Evolutionary conservation across 2,888 invertebrate species (phyloP).

Genomic region (Eupithecia exiguata): DNA sequence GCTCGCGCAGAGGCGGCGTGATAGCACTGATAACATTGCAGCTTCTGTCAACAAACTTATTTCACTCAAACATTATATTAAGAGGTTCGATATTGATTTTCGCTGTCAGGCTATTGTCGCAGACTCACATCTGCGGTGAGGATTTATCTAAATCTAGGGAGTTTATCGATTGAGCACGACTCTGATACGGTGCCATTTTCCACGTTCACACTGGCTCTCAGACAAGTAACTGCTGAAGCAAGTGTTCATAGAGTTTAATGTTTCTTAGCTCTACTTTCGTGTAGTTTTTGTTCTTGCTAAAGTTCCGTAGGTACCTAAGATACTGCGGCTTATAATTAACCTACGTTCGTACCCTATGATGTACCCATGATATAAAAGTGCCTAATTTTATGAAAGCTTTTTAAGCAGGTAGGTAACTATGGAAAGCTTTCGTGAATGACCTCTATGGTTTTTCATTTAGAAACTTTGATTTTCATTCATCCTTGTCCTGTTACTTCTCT

Average conservation of each 20-base stretch:
- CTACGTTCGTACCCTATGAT: not conserved
- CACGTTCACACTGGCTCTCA: constrained; percentile 10
- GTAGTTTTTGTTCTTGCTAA: not conserved
- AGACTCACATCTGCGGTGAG: constrained; percentile 59
- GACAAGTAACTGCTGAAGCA: not conserved
- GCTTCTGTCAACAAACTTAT: constrained; percentile 79
- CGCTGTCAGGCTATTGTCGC: constrained; percentile 55
- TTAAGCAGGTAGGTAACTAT: not conserved
- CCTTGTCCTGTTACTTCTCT: not conserved
- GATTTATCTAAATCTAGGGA: constrained; percentile 34
- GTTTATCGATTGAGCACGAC: constrained; percentile 32
- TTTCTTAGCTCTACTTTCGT: not conserved
- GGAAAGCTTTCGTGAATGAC: not conserved
- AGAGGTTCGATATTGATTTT: constrained; percentile 13
- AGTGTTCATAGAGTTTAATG: constrained; percentile 7
- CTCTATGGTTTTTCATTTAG: not conserved
- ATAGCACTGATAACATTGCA: constrained; percentile 76
- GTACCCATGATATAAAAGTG: not conserved
- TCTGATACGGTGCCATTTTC: constrained; percentile 7
- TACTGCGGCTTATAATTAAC: not conserved
- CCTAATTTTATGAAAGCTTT: not conserved
- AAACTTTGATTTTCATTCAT: not conserved
- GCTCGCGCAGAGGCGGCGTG: constrained; percentile 52
- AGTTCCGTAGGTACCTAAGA: not conserved
- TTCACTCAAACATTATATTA: constrained; percentile 34